phyloP scores from a whole-genome alignment of 2,797 vertebrate species.

The Ataeniobius toweri region DNA sequence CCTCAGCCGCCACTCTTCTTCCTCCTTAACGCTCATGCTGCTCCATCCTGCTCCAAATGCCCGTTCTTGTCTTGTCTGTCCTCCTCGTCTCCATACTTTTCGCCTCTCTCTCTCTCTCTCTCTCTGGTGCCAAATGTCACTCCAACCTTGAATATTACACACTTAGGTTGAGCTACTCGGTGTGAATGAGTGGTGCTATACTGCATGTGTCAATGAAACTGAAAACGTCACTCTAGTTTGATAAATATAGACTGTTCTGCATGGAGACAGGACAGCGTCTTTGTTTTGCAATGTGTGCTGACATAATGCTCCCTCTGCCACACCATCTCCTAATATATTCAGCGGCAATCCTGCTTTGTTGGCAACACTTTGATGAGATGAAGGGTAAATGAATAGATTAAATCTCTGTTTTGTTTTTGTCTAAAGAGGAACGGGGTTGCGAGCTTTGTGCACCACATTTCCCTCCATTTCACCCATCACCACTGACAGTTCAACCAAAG shows the following conservation, averaged over 20 bases:
- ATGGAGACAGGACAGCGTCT: slow-evolving; percentile 61
- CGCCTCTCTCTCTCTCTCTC: slow-evolving; percentile 10
- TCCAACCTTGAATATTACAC: slow-evolving; percentile 59
- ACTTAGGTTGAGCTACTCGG: slow-evolving; percentile 46
- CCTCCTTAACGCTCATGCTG: slow-evolving; percentile 24
- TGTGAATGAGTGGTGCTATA: slow-evolving; percentile 48
- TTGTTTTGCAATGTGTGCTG: slow-evolving; percentile 39
- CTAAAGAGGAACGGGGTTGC: slow-evolving; percentile 17
- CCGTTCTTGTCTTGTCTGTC: slow-evolving; percentile 29
- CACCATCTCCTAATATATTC: slow-evolving; percentile 45
- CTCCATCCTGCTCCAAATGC: slow-evolving; percentile 47
- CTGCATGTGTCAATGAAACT: slow-evolving; percentile 59
- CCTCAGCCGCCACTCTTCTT: neutral
- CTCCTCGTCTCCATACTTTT: slow-evolving; percentile 15
- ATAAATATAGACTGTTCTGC: slow-evolving; percentile 68
- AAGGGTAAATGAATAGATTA: slow-evolving; percentile 47
- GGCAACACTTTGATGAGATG: slow-evolving; percentile 61
- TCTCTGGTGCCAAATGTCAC: slow-evolving; percentile 52
- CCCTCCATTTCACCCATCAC: slow-evolving; percentile 40
- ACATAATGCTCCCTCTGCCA: slow-evolving; percentile 42
- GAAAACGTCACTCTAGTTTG: slow-evolving; percentile 48
- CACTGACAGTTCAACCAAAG: slow-evolving; percentile 10
- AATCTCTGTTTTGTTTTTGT: slow-evolving; percentile 26
- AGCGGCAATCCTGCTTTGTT: slow-evolving; percentile 54
- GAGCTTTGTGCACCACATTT: slow-evolving; percentile 50